Conservation (phyloP, 2,113 vertebrate genomes). For the Callithrix jacchus region DNA sequence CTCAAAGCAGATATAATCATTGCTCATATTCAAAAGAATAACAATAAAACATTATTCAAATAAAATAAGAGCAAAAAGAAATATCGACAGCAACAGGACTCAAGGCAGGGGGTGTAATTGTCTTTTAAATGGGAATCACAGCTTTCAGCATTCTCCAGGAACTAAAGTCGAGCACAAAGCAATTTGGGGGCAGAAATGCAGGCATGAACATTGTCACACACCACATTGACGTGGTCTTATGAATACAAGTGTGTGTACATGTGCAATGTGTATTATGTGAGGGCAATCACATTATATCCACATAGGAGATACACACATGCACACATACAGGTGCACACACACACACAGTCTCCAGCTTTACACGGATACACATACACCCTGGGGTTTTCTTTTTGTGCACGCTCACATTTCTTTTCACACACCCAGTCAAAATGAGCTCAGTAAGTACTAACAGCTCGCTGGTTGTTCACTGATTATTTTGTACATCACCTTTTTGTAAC, state of each 20-base stretch:
- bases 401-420: not conserved
- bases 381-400: not conserved
- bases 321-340: not conserved
- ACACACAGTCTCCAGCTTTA: not conserved
- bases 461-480: not conserved
- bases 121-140: constrained; percentile 25
- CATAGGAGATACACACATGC: not conserved
- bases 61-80: constrained; percentile 45
- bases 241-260: not conserved
- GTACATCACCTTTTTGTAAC: not conserved
- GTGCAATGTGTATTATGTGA: not conserved
- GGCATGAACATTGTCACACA: not conserved
- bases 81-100: not conserved
- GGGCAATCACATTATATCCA: not conserved
- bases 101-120: constrained; percentile 21
- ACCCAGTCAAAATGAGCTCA: not conserved
- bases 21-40: constrained; percentile 54
- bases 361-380: not conserved
- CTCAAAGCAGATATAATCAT: constrained; percentile 41
- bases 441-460: not conserved
- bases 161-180: not conserved
- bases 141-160: constrained; percentile 8
- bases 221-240: not conserved
- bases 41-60: constrained; percentile 67
- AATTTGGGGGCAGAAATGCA: not conserved